Percentiles rank a stretch among this genome's conserved stretches.
Conservation (phyloP, 23 tunicate genomes). For the Aplidium turbinatum region DNA sequence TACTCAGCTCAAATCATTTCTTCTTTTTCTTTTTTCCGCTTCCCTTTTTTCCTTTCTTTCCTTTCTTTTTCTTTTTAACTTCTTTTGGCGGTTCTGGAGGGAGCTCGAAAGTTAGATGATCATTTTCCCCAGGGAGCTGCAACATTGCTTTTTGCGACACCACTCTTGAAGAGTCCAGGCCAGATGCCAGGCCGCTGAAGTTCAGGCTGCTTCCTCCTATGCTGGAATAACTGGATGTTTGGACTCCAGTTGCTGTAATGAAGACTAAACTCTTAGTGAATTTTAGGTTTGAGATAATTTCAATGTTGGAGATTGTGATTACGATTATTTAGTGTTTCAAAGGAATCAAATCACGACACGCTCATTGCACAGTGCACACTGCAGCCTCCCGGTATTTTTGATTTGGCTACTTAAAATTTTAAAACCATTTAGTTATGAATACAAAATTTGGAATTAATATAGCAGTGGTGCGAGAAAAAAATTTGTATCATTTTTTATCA, state of each 20-base stretch:
- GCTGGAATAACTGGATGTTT: slow-evolving; percentile 14
- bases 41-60: slow-evolving; percentile 30
- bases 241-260: slow-evolving; percentile 79
- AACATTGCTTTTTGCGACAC: background rate
- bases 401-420: no score
- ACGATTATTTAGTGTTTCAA: no score
- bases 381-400: no score
- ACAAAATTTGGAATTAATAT: background rate
- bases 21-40: slow-evolving; percentile 43
- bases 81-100: slow-evolving; percentile 91
- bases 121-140: slow-evolving; percentile 84
- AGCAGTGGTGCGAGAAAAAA: background rate
- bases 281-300: no score
- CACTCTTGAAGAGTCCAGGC: slow-evolving; percentile 32
- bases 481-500: no score
- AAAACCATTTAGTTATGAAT: no score
- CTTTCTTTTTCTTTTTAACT: slow-evolving; percentile 64
- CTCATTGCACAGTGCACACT: no score
- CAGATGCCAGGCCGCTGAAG: slow-evolving; percentile 76
- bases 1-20: no score
- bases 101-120: slow-evolving; percentile 85
- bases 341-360: no score
- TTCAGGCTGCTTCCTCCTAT: slow-evolving; percentile 41
- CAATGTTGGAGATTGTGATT: no score
- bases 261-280: background rate